These are phyloP conservation scores for Merluccius polli DNA, from an alignment of 2,797 vertebrate genomes.

Conservation along the genomic window DNA sequence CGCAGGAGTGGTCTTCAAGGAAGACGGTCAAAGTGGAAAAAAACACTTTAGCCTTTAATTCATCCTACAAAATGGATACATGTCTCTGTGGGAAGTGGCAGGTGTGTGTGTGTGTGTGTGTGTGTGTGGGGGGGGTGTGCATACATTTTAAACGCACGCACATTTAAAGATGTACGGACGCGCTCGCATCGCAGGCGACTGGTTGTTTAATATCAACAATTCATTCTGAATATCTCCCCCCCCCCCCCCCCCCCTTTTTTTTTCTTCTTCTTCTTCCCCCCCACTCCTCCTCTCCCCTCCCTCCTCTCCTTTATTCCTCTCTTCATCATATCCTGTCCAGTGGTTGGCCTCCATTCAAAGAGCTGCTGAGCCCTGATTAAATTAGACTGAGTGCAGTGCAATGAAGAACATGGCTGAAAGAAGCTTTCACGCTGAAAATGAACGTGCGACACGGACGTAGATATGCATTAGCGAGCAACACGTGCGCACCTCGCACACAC, in stretches of 20 bases:
- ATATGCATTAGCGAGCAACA: neutral
- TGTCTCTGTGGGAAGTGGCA: neutral
- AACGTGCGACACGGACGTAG: neutral
- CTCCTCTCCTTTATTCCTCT: neutral
- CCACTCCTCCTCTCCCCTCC: too few species aligned
- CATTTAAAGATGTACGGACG: neutral
- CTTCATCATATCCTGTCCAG: neutral
- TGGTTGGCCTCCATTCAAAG: neutral
- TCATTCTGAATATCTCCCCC: neutral
- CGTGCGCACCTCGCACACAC: too few species aligned
- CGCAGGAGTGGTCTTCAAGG: neutral
- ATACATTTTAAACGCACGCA: neutral
- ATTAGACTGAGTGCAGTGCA: neutral
- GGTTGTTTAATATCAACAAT: neutral
- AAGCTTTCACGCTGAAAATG: neutral
- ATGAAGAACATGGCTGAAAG: slow-evolving; percentile 12
- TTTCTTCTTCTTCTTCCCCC: neutral
- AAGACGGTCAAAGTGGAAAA: neutral
- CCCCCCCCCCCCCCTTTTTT: neutral
- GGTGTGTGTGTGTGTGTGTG: neutral
- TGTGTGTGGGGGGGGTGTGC: neutral
- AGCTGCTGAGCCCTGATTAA: neutral
- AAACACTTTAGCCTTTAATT: neutral
- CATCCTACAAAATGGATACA: neutral
- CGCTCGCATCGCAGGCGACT: too few species aligned